Conservation (phyloP, 2,888 invertebrate genomes). For the Disparrhopalites patrizii region DNA sequence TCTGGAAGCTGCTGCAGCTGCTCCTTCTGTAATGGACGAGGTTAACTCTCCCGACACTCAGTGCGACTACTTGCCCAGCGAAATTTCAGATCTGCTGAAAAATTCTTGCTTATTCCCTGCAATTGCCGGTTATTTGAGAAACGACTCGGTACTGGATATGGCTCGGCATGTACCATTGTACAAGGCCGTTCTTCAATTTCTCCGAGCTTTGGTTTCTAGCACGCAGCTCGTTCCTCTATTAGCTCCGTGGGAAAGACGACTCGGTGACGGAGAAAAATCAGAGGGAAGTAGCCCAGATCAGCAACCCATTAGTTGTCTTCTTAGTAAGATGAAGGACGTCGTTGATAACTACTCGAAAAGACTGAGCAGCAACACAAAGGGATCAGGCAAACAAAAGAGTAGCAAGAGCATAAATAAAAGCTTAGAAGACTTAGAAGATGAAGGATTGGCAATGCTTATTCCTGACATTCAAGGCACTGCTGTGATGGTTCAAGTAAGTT, state of each 20-base stretch:
- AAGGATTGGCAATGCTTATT: slow-evolving; percentile 80
- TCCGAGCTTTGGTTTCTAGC: slow-evolving; percentile 70
- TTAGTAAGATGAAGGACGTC: slow-evolving; percentile 82
- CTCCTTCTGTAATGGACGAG: background rate
- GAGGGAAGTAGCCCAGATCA: slow-evolving; percentile 50
- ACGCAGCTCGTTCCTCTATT: slow-evolving; percentile 62
- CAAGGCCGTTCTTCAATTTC: slow-evolving; percentile 73
- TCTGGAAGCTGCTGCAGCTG: slow-evolving; percentile 22
- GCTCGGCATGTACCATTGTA: slow-evolving; percentile 94
- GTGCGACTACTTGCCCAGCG: slow-evolving; percentile 65
- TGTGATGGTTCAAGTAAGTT: slow-evolving; percentile 52
- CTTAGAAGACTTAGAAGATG: slow-evolving; percentile 72
- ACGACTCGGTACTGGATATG: slow-evolving; percentile 93
- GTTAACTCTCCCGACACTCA: background rate
- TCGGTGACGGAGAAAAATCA: slow-evolving; percentile 42
- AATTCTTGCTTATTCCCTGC: slow-evolving; percentile 82
- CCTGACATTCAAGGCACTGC: slow-evolving; percentile 77
- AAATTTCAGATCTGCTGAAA: slow-evolving; percentile 71
- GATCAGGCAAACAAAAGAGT: slow-evolving; percentile 43
- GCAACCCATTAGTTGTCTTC: slow-evolving; percentile 68
- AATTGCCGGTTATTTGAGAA: slow-evolving; percentile 82
- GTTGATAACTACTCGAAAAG: slow-evolving; percentile 88
- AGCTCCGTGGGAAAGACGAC: slow-evolving; percentile 55
- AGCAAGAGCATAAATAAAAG: slow-evolving; percentile 50
- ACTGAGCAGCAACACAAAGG: slow-evolving; percentile 54